Conservation (phyloP, 2,888 invertebrate genomes). For the Macrosiphum euphorbiae region DNA sequence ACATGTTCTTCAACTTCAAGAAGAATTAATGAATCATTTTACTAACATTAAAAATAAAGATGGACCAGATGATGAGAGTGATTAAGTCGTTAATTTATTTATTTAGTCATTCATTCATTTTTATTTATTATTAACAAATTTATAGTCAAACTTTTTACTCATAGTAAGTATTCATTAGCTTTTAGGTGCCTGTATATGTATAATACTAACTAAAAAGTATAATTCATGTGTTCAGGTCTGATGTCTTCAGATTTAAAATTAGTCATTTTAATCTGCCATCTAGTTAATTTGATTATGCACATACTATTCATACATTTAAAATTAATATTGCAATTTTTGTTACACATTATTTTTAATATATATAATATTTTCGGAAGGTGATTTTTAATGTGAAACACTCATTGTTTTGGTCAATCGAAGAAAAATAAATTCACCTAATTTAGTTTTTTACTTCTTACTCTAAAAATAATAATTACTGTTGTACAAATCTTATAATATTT, state of each 20-base stretch:
- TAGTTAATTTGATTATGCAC: slow-evolving; percentile 14
- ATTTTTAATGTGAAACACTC: background rate
- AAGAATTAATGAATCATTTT: slow-evolving; percentile 75
- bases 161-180: background rate
- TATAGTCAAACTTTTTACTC: background rate
- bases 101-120: slow-evolving; percentile 14
- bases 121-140: background rate
- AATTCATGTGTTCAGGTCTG: background rate
- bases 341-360: background rate
- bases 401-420: background rate
- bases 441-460: background rate
- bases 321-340: background rate
- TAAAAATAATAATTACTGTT: background rate
- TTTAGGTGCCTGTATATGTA: background rate
- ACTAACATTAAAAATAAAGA: slow-evolving; percentile 53
- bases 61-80: slow-evolving; percentile 31
- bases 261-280: slow-evolving; percentile 35
- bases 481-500: background rate
- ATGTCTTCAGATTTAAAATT: background rate
- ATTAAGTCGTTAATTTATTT: slow-evolving; percentile 30
- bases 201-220: background rate
- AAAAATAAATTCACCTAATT: background rate
- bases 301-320: background rate
- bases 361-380: background rate
- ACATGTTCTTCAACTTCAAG: slow-evolving; percentile 87